Conservation (phyloP, 2,113 vertebrate genomes). For the Barbus barbus region DNA sequence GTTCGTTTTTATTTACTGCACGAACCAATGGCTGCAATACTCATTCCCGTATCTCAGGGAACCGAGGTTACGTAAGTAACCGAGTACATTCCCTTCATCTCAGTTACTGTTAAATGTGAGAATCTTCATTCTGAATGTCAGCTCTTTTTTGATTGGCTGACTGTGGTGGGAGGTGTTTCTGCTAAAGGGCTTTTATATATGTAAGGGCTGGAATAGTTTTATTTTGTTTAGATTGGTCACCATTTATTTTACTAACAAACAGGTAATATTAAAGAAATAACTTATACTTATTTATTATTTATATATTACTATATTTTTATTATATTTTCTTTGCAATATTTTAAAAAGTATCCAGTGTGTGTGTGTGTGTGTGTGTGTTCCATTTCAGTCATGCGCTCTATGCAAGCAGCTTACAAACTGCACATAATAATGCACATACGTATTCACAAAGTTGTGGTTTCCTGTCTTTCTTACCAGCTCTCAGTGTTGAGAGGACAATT, state of each 20-base stretch:
- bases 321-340: no score
- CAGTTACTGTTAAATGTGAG: not conserved
- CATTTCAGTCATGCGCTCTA: no score
- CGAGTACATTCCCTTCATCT: not conserved
- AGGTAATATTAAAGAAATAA: no score
- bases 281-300: no score
- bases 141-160: not conserved
- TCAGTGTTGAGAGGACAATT: not conserved
- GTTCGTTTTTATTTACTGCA: no score
- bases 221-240: not conserved
- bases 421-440: not conserved
- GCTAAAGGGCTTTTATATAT: not conserved
- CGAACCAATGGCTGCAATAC: no score
- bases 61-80: no score
- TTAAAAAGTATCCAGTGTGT: no score
- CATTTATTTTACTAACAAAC: no score
- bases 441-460: not conserved
- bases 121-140: slow-evolving; percentile 1
- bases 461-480: not conserved
- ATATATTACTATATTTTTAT: no score
- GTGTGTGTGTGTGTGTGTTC: not conserved
- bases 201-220: not conserved
- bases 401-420: not conserved
- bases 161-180: slow-evolving; percentile 2
- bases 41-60: no score